These are phyloP conservation scores for Acipenser ruthenus DNA, from an alignment of 2,797 vertebrate genomes.

Conservation along the genomic window DNA sequence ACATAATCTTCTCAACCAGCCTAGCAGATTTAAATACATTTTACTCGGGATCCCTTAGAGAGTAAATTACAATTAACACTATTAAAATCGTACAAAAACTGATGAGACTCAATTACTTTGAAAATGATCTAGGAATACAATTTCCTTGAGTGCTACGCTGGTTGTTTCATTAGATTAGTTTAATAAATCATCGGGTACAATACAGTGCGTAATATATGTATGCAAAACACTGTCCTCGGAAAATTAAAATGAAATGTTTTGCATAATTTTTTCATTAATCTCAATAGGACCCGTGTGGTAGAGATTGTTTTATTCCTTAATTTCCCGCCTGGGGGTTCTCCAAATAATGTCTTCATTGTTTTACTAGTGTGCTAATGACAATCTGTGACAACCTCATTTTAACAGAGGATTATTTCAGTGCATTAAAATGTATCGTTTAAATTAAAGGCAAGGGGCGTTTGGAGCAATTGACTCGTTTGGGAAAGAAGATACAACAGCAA, in stretches of 20 bases:
- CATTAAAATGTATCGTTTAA: slow-evolving; percentile 61
- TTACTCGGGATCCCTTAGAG: slow-evolving; percentile 61
- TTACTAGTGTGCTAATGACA: slow-evolving; percentile 78
- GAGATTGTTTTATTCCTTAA: slow-evolving; percentile 78
- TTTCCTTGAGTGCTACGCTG: slow-evolving; percentile 49
- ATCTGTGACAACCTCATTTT: slow-evolving; percentile 72
- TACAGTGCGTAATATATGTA: slow-evolving; percentile 55
- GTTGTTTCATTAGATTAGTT: slow-evolving; percentile 69
- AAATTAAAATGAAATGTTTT: slow-evolving; percentile 78
- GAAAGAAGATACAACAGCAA: slow-evolving; percentile 18
- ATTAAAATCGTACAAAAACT: slow-evolving; percentile 84
- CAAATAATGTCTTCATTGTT: slow-evolving; percentile 86
- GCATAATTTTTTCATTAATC: slow-evolving; percentile 93
- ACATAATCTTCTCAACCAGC: slow-evolving; percentile 51
- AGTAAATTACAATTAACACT: slow-evolving; percentile 84
- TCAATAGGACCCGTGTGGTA: slow-evolving; percentile 79
- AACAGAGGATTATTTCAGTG: slow-evolving; percentile 56
- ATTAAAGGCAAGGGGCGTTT: slow-evolving; percentile 26
- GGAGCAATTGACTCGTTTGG: slow-evolving; percentile 37
- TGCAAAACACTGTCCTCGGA: slow-evolving; percentile 69
- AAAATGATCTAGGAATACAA: slow-evolving; percentile 67
- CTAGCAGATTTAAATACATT: slow-evolving; percentile 59
- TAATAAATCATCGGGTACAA: slow-evolving; percentile 82
- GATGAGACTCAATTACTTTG: slow-evolving; percentile 89
- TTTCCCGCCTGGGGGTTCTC: slow-evolving; percentile 65